Conservation (phyloP, 1,140 invertebrate genomes). For the Glossosoma conforme region DNA sequence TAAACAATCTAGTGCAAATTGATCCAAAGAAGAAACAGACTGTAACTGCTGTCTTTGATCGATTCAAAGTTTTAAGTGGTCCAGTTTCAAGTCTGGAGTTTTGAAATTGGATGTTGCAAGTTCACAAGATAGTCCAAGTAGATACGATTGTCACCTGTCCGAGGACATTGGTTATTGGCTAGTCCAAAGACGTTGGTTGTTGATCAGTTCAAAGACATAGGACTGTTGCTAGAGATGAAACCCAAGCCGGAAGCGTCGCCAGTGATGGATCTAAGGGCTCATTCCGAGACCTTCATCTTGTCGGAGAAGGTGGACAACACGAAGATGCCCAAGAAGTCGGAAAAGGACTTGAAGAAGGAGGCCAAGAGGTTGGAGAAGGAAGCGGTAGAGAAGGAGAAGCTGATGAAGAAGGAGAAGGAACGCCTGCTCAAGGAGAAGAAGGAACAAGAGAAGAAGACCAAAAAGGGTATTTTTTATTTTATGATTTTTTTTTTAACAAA, state of each 20-base stretch:
- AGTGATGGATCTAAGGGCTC: slow-evolving; percentile 36
- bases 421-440: slow-evolving; percentile 49
- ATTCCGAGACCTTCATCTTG: slow-evolving; percentile 47
- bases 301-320: slow-evolving; percentile 50
- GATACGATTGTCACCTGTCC: no score
- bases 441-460: slow-evolving; percentile 46
- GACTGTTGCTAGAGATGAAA: slow-evolving; percentile 36
- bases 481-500: slow-evolving; percentile 6
- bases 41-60: no score
- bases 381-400: slow-evolving; percentile 46
- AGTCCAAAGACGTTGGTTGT: no score
- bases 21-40: no score
- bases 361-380: slow-evolving; percentile 49
- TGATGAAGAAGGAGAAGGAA: slow-evolving; percentile 49
- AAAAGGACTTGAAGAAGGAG: slow-evolving; percentile 51
- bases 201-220: no score
- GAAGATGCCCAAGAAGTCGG: slow-evolving; percentile 43
- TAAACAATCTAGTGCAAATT: no score
- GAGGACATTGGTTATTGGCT: no score
- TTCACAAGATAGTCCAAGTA: no score
- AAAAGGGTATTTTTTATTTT: slow-evolving; percentile 43
- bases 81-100: no score
- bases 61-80: no score
- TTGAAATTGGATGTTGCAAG: no score
- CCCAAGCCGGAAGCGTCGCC: slow-evolving; percentile 42